A percentile compares a stretch with the other conserved stretches of the same genome.
Evolutionary conservation across 2,113 vertebrate species (phyloP).

Genomic region (Lasiurus cinereus): DNA sequence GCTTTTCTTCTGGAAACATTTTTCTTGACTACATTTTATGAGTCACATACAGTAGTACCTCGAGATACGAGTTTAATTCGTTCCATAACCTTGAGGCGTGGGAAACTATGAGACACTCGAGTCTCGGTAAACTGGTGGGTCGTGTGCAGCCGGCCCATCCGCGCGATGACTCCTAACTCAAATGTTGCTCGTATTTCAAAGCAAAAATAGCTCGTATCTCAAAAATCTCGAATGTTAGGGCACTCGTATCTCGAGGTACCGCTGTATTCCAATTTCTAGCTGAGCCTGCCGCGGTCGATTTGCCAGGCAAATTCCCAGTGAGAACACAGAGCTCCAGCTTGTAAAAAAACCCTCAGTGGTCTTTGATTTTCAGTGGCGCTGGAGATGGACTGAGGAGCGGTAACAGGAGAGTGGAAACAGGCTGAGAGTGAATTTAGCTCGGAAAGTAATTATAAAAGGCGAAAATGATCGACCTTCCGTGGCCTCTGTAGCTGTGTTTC

Average conservation of each 20-base stretch:
- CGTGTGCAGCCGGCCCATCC: too few relatives aligned
- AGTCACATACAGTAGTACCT: not conserved
- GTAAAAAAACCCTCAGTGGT: not conserved
- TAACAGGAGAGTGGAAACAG: not conserved
- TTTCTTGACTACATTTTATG: conserved; percentile 54
- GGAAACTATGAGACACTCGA: too few relatives aligned
- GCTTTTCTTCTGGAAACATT: conserved; percentile 34
- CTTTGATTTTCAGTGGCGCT: conserved; percentile 63
- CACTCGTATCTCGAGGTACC: too few relatives aligned
- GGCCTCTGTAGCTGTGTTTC: not conserved
- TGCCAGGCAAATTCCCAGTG: not conserved
- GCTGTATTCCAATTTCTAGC: not conserved
- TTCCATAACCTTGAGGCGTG: too few relatives aligned
- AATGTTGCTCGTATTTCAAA: too few relatives aligned
- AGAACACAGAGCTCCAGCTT: not conserved
- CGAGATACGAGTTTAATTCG: too few relatives aligned
- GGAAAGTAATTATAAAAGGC: conserved; percentile 32
- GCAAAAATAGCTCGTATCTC: too few relatives aligned
- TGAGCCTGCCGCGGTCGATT: not conserved
- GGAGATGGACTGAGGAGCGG: conserved; percentile 16
- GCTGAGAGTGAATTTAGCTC: conserved; percentile 29
- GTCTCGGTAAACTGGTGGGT: too few relatives aligned
- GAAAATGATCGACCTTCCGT: not conserved
- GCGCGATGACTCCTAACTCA: too few relatives aligned
- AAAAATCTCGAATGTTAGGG: too few relatives aligned